phyloP scores from a whole-genome alignment of 2,113 vertebrate species.

The Candoia aspera region DNA sequence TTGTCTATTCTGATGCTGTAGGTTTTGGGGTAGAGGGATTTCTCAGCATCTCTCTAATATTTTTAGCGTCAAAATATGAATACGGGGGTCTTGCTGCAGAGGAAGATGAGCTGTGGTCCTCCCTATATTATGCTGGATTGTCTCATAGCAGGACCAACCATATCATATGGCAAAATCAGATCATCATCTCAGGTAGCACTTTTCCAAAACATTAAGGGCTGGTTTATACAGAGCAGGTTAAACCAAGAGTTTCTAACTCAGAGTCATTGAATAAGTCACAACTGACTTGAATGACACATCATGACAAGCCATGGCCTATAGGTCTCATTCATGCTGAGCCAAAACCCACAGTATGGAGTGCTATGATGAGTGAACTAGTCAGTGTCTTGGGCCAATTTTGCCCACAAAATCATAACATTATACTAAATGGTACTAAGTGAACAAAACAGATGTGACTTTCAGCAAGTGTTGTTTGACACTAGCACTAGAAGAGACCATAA shows the following conservation, averaged over 20 bases:
- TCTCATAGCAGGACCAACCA: neutral
- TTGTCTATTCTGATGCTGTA: neutral
- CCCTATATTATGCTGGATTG: too few relatives aligned
- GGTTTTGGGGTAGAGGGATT: neutral
- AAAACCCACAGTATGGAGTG: neutral
- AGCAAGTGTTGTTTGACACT: neutral
- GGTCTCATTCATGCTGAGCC: neutral
- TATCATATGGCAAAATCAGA: neutral
- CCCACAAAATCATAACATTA: neutral
- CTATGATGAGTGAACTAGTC: neutral
- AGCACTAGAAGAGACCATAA: neutral
- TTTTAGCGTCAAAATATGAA: neutral
- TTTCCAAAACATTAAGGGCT: neutral
- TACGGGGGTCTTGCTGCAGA: neutral
- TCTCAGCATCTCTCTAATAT: neutral
- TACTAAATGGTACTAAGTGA: too few relatives aligned
- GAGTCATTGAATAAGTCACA: neutral
- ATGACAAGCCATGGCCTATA: neutral
- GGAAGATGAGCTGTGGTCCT: neutral
- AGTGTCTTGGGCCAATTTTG: neutral
- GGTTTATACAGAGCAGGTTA: neutral
- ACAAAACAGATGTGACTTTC: neutral
- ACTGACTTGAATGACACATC: neutral
- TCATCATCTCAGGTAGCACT: too few relatives aligned
- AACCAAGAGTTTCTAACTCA: too few relatives aligned